phyloP scores from a whole-genome alignment of 92 coral and sea anemone species.

The Palythoa grandis region DNA sequence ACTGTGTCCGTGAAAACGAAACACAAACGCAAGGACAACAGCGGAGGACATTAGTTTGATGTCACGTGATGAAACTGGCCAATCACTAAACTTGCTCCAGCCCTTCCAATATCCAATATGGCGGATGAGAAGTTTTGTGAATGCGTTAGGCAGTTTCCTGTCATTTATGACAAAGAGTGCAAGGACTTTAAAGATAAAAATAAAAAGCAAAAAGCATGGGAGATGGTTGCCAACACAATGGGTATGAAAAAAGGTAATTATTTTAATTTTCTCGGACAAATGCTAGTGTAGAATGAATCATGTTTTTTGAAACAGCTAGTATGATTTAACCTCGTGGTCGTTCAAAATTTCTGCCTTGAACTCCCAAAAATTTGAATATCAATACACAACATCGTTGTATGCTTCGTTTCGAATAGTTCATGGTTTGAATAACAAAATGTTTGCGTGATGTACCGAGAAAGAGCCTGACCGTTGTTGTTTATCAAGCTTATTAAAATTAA shows the following conservation, averaged over 20 bases:
- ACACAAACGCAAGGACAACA: conserved; percentile 29
- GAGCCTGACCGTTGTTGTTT: conserved; percentile 28
- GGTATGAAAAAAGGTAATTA: conserved; percentile 23
- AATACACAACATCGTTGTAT: conserved; percentile 11
- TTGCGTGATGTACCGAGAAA: conserved; percentile 16
- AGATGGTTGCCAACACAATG: conserved; percentile 23
- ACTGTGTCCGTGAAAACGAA: conserved; percentile 28
- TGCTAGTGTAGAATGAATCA: conserved; percentile 1
- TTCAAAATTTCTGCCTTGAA: too few species aligned
- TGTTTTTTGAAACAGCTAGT: conserved; percentile 2
- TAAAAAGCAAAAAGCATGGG: conserved; percentile 30
- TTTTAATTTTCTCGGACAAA: conserved; percentile 16
- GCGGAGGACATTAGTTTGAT: conserved; percentile 11
- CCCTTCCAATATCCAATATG: conserved; percentile 8
- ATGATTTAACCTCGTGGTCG: conserved; percentile 17
- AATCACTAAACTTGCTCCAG: conserved; percentile 10
- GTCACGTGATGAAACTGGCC: conserved; percentile 23
- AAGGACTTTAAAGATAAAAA: conserved; percentile 25
- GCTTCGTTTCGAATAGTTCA: conserved; percentile 7
- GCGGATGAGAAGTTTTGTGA: conserved; percentile 24
- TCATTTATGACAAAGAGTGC: conserved; percentile 18
- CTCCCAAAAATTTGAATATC: conserved; percentile 24
- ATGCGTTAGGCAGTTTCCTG: conserved; percentile 20
- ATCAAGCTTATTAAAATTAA: conserved; percentile 7
- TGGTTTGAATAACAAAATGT: conserved; percentile 17